These are phyloP conservation scores for Euura saliciscinereae DNA, from an alignment of 1,140 invertebrate species.

Conservation along the genomic window DNA sequence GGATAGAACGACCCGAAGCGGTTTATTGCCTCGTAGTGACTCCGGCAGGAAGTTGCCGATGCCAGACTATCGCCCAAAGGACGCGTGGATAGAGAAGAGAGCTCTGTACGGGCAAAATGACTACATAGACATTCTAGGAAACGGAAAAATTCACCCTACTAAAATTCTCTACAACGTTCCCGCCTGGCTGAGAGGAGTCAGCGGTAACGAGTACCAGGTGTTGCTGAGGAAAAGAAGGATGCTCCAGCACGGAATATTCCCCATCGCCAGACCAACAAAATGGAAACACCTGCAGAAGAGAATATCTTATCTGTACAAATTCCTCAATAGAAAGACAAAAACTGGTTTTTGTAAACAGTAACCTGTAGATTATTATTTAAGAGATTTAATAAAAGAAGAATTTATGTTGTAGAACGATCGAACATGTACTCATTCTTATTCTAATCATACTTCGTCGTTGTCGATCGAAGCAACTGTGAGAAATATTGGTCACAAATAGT, in stretches of 20 bases:
- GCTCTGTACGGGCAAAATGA: conserved; percentile 95
- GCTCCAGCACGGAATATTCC: conserved; percentile 61
- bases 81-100: conserved; percentile 76
- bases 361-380: conserved; percentile 26
- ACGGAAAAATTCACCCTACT: conserved; percentile 79
- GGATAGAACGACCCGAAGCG: conserved; percentile 69
- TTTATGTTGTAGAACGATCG: background rate
- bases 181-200: conserved; percentile 83
- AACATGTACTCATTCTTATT: too few species aligned
- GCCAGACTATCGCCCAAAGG: conserved; percentile 73
- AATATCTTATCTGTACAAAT: conserved; percentile 75
- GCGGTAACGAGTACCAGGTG: conserved; percentile 86
- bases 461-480: too few species aligned
- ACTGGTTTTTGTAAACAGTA: conserved; percentile 52
- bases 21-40: conserved; percentile 70
- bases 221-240: conserved; percentile 78
- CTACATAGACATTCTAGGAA: conserved; percentile 93
- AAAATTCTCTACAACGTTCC: conserved; percentile 85
- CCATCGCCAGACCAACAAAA: conserved; percentile 72
- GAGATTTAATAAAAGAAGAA: conserved; percentile 20
- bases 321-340: conserved; percentile 80
- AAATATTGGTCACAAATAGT: too few species aligned
- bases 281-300: conserved; percentile 77
- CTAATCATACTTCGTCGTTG: too few species aligned
- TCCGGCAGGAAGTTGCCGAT: conserved; percentile 63